Percentiles rank a stretch among this genome's conserved stretches.
Evolutionary conservation across 2,113 vertebrate species (phyloP).

Genomic region (Nansenia antarctica): DNA sequence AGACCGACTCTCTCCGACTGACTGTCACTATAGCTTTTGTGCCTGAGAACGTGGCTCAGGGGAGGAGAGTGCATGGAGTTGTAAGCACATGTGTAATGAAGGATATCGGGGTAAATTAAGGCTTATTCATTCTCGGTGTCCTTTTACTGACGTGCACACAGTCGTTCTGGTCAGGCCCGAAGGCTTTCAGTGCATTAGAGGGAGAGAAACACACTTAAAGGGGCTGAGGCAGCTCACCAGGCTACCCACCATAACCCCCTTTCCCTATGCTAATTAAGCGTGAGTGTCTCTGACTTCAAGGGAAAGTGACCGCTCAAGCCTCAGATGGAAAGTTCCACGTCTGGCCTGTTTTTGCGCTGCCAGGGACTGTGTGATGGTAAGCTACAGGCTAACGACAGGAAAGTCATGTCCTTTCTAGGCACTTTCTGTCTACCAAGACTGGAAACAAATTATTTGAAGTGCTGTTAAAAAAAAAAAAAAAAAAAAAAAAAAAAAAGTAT

Average conservation of each 20-base stretch:
- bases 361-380: neutral
- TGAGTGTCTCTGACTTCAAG: constrained; percentile 5
- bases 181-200: constrained; percentile 67
- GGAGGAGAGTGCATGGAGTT: constrained; percentile 54
- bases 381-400: neutral
- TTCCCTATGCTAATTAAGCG: constrained; percentile 2
- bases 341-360: too few relatives aligned
- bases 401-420: neutral
- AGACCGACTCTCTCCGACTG: constrained; percentile 33
- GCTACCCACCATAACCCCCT: constrained; percentile 7
- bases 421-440: too few relatives aligned
- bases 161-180: constrained; percentile 56
- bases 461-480: too few relatives aligned
- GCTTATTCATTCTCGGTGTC: constrained; percentile 67
- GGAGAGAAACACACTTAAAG: constrained; percentile 37
- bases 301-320: neutral
- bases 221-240: too few relatives aligned
- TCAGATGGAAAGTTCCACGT: neutral
- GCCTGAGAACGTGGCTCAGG: constrained; percentile 44
- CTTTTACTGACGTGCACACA: constrained; percentile 65
- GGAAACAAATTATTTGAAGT: too few relatives aligned
- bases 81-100: constrained; percentile 67
- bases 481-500: neutral
- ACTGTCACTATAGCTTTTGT: constrained; percentile 27
- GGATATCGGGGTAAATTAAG: constrained; percentile 72